These are phyloP conservation scores for Polyergus mexicanus DNA, from an alignment of 1,140 invertebrate genomes.

Conservation along the genomic window DNA sequence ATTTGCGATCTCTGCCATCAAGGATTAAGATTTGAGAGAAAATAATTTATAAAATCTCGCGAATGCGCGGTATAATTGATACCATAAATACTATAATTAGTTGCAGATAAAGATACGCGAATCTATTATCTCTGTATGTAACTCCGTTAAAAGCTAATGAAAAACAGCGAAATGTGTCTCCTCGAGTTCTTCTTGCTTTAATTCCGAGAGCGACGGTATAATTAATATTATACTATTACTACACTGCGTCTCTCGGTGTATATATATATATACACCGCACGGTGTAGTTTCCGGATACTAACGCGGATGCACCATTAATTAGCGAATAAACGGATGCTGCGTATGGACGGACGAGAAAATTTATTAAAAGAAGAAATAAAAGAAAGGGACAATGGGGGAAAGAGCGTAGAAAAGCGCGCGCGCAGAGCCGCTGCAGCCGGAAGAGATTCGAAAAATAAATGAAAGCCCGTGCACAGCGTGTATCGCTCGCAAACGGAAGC, in stretches of 20 bases:
- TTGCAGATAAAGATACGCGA: neutral
- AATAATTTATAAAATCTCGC: slow-evolving; percentile 2
- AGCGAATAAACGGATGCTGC: slow-evolving; percentile 51
- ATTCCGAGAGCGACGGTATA: slow-evolving; percentile 13
- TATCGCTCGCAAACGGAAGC: slow-evolving; percentile 55
- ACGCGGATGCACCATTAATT: slow-evolving; percentile 47
- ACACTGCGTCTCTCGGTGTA: neutral
- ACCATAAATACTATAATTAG: neutral
- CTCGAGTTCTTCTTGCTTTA: slow-evolving; percentile 15
- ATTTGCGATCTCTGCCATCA: neutral
- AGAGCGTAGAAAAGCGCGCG: neutral
- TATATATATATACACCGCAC: neutral
- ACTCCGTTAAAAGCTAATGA: slow-evolving; percentile 15
- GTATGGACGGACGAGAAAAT: slow-evolving; percentile 32
- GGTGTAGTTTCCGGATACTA: slow-evolving; percentile 41
- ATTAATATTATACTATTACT: slow-evolving; percentile 39
- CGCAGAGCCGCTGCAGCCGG: slow-evolving; percentile 16
- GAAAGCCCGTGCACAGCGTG: slow-evolving; percentile 20
- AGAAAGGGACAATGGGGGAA: neutral
- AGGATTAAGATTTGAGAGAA: neutral
- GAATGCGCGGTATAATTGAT: slow-evolving; percentile 6
- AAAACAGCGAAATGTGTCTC: slow-evolving; percentile 8
- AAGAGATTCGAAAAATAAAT: slow-evolving; percentile 52
- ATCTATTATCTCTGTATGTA: neutral
- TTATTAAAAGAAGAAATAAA: slow-evolving; percentile 43